Evolutionary conservation across 53 echinoderm and acorn worm species (phyloP), one percentile per base, ranked within the genome.

Genomic region (Holothuria leucospilota): DNA sequence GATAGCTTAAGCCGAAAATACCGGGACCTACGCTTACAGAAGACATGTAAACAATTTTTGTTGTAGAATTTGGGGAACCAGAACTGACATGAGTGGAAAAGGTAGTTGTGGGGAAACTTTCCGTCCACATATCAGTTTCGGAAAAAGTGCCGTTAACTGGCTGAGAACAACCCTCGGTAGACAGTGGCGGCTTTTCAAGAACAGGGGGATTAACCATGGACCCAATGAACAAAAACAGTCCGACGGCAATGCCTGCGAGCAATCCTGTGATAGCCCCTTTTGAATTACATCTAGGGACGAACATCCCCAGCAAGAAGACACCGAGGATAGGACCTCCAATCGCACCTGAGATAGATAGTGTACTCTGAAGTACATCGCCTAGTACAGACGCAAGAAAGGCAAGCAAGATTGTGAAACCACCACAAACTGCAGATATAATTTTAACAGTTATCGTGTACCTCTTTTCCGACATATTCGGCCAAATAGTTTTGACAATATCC

Each of bases 221-320:
- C 8, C 82, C 82, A 29, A 82, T 59, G 16, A 56, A 63, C 20
- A 42, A 29, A 18, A 62, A 25, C 5, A 82, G n/a, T 12, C 84
- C 84, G 9, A 67, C 10, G 7, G 23, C 21, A 40, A 63, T 46
- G 20, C 84, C 84, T 21, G 51, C 68, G 24, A 83, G 4, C 29
- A 83, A 23, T 13, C 84, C 84, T 14, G 40, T 28, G 8, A 49
- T 20, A 21, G 49, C 68, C 20, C 84, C 84, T 4, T 24, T 66
- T 66, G 84, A 66, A 52, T 83, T 83, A 64, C 65, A 64, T 67
- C 84, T 38, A n/a, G 84, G 84, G 39, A 83, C 63, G 26, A 83
- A 83, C 29, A 83, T 20, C 1, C 84, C 84, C 0, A 83, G 49
- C 7, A 64, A 2, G 20, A 65, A 83, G 6, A 83, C 84, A 9